These are phyloP conservation scores for Sinhomidia bicolor DNA, from an alignment of 2,888 invertebrate species.

Conservation along the genomic window DNA sequence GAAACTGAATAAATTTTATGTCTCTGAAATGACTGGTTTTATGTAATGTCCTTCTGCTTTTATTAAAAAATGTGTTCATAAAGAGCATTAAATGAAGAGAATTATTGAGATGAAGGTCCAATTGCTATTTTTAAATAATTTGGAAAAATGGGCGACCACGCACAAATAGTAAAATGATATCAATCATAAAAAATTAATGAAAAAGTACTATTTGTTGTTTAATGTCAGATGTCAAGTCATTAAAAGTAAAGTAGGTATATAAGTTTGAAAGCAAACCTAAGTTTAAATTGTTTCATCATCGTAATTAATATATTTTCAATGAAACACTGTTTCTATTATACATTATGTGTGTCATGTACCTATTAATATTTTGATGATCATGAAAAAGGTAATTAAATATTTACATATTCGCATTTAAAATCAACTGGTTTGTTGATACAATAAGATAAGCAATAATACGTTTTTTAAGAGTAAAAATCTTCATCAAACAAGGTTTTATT, in stretches of 20 bases:
- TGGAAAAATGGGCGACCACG: too few species aligned
- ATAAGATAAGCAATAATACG: too few species aligned
- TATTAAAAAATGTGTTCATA: background rate
- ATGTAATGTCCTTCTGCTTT: background rate
- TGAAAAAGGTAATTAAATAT: background rate
- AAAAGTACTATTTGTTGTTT: background rate
- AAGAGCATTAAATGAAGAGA: background rate
- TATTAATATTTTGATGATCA: background rate
- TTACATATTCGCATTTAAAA: background rate
- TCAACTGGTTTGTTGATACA: background rate
- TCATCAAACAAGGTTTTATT: background rate
- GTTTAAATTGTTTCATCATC: too few species aligned
- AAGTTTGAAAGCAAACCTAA: background rate
- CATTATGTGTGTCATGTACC: background rate
- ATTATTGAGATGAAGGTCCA: too few species aligned
- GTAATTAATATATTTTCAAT: too few species aligned
- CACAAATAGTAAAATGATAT: too few species aligned
- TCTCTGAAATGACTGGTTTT: background rate
- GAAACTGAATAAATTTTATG: slow-evolving; percentile 9
- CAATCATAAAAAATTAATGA: background rate
- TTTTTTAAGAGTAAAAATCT: background rate
- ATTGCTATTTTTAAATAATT: background rate
- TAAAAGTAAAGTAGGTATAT: background rate
- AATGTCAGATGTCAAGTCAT: slow-evolving; percentile 6
- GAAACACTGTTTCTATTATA: too few species aligned